Evolutionary conservation across 2,797 vertebrate species (phyloP).

Genomic region (Morelia viridis): DNA sequence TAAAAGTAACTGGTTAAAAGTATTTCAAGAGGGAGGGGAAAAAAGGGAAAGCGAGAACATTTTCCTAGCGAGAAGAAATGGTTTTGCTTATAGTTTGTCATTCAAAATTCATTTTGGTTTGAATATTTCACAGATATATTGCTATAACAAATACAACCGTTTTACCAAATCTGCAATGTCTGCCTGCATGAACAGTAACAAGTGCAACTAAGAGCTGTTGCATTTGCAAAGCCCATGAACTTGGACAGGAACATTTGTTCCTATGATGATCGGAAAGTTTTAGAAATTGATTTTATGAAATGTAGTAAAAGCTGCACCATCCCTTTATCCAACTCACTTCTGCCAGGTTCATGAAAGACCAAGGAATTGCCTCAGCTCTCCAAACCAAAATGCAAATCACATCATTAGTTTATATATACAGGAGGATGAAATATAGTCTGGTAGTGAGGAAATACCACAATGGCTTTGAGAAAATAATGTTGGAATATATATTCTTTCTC

Average conservation of each 20-base stretch:
- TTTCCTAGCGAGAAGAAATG: neutral
- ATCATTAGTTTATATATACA: conserved; percentile 11
- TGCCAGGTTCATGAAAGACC: conserved; percentile 23
- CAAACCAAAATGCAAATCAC: conserved; percentile 16
- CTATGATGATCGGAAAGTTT: neutral
- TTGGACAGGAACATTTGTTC: neutral
- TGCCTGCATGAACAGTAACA: neutral
- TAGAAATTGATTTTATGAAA: conserved; percentile 22
- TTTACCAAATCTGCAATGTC: neutral
- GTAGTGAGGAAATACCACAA: conserved; percentile 15
- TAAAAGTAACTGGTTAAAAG: neutral
- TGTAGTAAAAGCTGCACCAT: neutral
- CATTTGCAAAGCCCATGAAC: neutral
- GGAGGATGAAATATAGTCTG: neutral
- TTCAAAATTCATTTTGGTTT: neutral
- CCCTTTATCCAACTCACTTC: neutral
- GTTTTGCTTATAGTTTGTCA: neutral
- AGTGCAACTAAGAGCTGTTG: neutral
- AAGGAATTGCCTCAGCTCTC: neutral
- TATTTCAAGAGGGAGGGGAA: neutral
- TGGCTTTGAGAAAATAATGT: conserved; percentile 16
- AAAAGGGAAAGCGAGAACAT: neutral
- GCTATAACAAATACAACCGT: neutral
- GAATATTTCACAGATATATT: neutral
- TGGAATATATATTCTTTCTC: neutral